A percentile compares a stretch with the other conserved stretches of the same genome.
These are phyloP conservation scores for Echinarachnius parma DNA, from an alignment of 53 echinoderm and acorn worm species.

Conservation along the genomic window DNA sequence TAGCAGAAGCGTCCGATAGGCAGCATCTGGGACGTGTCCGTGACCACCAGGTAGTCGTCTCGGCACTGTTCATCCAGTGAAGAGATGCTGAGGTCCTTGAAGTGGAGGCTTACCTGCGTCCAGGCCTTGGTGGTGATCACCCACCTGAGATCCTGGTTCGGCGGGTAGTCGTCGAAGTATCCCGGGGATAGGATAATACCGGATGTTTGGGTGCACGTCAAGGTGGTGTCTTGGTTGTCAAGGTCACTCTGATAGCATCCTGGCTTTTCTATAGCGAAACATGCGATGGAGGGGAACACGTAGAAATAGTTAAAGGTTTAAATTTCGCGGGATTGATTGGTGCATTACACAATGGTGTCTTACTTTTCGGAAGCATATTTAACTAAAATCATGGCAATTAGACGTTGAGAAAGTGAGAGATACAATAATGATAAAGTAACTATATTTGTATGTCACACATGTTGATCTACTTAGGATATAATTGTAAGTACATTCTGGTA, in stretches of 20 bases:
- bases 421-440: no score
- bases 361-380: no score
- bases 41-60: slow-evolving; percentile 20
- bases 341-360: no score
- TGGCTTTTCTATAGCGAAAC: background rate
- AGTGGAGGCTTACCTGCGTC: slow-evolving; percentile 62
- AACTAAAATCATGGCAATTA: no score
- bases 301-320: background rate
- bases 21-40: background rate
- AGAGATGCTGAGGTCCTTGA: slow-evolving; percentile 57
- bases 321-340: no score
- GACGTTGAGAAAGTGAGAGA: no score
- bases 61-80: slow-evolving; percentile 6
- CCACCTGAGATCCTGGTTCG: slow-evolving; percentile 48
- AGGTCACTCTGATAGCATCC: background rate
- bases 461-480: no score
- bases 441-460: no score
- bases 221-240: background rate
- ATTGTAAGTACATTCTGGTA: no score
- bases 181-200: slow-evolving; percentile 20
- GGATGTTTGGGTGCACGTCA: background rate
- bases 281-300: background rate
- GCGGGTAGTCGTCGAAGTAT: slow-evolving; percentile 24
- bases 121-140: slow-evolving; percentile 54
- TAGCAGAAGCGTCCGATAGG: slow-evolving; percentile 18